Evolutionary conservation across 2,113 vertebrate genomes (phyloP).

Genomic region (Onychostoma macrolepis): DNA sequence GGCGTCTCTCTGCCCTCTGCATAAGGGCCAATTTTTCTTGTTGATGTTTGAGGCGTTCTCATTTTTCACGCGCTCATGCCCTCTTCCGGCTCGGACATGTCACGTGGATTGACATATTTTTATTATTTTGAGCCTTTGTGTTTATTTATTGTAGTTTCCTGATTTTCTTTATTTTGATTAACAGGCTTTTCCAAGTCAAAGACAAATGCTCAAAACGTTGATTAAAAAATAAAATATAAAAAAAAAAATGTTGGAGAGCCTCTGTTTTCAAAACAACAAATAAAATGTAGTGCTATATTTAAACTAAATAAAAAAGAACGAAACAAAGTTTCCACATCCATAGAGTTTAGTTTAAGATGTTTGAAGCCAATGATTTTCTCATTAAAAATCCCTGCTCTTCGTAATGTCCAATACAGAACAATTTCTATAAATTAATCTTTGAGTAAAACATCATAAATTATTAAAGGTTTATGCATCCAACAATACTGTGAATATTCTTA

Average conservation of each 20-base stretch:
- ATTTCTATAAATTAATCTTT: constrained; percentile 78
- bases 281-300: neutral
- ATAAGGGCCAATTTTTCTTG: neutral
- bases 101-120: constrained; percentile 20
- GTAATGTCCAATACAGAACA: constrained; percentile 67
- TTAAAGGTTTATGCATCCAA: constrained; percentile 4
- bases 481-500: constrained; percentile 14
- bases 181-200: neutral
- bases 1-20: constrained; percentile 17
- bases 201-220: neutral
- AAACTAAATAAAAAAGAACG: neutral
- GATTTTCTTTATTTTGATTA: neutral
- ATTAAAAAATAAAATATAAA: neutral
- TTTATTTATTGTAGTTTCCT: constrained; percentile 44
- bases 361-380: constrained; percentile 40
- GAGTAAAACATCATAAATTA: constrained; percentile 25
- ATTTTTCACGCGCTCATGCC: constrained; percentile 29
- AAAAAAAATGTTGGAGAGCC: neutral
- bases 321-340: constrained; percentile 55
- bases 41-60: constrained; percentile 27
- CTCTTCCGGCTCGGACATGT: neutral
- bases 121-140: neutral
- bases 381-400: constrained; percentile 1
- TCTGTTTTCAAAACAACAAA: constrained; percentile 1
- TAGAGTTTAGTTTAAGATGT: constrained; percentile 79